Base-by-base conservation (phyloP, 2,888 invertebrate genomes). In the Clepsis dumicolana region DNA sequence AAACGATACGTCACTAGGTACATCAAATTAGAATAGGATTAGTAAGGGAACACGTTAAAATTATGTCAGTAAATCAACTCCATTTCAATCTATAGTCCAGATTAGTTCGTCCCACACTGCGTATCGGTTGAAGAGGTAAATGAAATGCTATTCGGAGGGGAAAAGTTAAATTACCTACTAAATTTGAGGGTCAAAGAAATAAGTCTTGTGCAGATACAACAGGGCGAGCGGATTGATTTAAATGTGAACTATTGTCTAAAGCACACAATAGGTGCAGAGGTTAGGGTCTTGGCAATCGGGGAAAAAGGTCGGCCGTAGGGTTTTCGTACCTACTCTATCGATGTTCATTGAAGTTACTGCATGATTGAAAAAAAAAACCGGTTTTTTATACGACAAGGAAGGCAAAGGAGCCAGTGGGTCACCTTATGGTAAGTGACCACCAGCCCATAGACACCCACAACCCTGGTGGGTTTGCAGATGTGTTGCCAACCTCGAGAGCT, bases 121-220 rank as follows among this genome's bases (percentile, higher is more conserved):
- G 93, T 93, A 93, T 93, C 93, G 93, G 91, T 89, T 92, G 93
- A 93, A 93, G 93, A 93, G 93, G 93, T 93, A 93, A 93, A 93
- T 93, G 93, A 93, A 93, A 93, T 92, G 93, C 93, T 90, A 91
- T 91, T 91, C 90, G 89, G 91, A 93, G 93, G 93, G 93, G 93
- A 91, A 92, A 93, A 93, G 93, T 93, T 93, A 93, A 93, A 93
- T 93, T 93, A 93, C 68, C 64, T 68, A 57, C 93, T 90, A 90
- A 93, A 93, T 92, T 92, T 93, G 91, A 89, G 93, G 93, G 93
- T 93, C 93, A 93, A 91, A 93, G 92, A 84, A 88, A 92, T 91
- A 91, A 92, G 90, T 91, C 91, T 91, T 89, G 78, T 76, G 83
- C 81, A 88, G 89, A 89, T 86, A 85, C 77, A 82, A 74, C 72